phyloP scores from a whole-genome alignment of 2,888 invertebrate species.

The Apamea epomidion region DNA sequence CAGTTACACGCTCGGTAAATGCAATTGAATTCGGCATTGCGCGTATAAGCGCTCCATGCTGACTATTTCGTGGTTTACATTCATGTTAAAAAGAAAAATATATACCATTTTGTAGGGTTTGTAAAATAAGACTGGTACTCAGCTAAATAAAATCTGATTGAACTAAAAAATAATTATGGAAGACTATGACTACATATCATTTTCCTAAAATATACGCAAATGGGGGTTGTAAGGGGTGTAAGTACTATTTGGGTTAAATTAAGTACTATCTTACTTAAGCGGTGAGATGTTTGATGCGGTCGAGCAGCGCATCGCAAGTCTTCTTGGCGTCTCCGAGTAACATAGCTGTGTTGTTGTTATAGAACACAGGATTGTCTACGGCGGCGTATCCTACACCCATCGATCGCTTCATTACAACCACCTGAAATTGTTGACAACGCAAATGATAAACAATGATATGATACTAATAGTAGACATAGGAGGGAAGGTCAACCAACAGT shows the following conservation, averaged over 20 bases:
- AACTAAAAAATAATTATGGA: conserved; percentile 21
- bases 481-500: not conserved
- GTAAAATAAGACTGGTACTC: conserved; percentile 20
- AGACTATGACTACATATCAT: conserved; percentile 4
- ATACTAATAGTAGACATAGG: not conserved
- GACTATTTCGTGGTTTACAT: not conserved
- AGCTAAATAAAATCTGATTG: conserved; percentile 32
- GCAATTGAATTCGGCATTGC: not conserved
- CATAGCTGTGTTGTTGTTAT: conserved; percentile 96
- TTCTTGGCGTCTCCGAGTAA: conserved; percentile 97
- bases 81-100: conserved; percentile 9
- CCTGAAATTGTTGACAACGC: conserved; percentile 83
- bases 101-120: conserved; percentile 2
- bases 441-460: conserved; percentile 7
- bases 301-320: conserved; percentile 95
- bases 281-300: conserved; percentile 90
- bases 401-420: conserved; percentile 97
- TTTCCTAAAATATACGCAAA: conserved; percentile 28
- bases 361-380: conserved; percentile 98
- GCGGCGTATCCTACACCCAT: conserved; percentile 97
- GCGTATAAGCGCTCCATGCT: conserved; percentile 3
- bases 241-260: conserved; percentile 47
- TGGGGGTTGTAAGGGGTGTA: not conserved
- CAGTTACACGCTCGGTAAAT: conserved; percentile 1
- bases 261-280: conserved; percentile 68